Evolutionary conservation across 2,888 invertebrate species (phyloP).

Genomic region (Gibbula magus): DNA sequence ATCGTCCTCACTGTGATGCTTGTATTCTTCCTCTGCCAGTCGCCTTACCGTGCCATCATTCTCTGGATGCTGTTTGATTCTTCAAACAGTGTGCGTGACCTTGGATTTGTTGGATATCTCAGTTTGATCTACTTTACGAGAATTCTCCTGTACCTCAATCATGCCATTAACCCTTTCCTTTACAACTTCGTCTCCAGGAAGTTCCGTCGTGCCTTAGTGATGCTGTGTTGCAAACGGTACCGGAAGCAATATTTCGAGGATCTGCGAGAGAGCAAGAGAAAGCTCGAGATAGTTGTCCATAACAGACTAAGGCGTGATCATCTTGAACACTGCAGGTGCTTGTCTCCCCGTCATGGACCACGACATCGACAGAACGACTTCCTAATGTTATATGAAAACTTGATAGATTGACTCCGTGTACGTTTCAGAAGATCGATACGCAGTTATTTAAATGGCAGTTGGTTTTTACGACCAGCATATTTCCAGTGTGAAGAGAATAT

Average conservation of each 20-base stretch:
- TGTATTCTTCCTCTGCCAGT: conserved; percentile 28
- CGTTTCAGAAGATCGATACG: no score
- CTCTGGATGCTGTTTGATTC: conserved; percentile 29
- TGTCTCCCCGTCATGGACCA: background rate
- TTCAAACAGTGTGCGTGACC: background rate
- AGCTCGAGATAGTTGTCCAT: background rate
- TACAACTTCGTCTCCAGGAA: conserved; percentile 29
- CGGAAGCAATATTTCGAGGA: background rate
- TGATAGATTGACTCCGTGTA: background rate
- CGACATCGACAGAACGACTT: conserved; percentile 45
- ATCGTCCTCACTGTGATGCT: conserved; percentile 21
- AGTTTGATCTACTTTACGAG: conserved; percentile 23
- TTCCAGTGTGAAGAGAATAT: no score
- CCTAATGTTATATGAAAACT: conserved; percentile 42
- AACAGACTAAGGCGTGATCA: background rate
- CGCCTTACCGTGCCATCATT: conserved; percentile 27
- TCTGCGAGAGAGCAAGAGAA: background rate
- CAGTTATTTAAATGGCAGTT: no score
- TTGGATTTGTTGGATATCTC: conserved; percentile 27
- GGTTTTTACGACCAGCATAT: no score
- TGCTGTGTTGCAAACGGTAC: conserved; percentile 1
- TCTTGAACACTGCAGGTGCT: background rate
- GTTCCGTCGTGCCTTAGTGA: conserved; percentile 23
- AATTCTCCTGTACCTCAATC: conserved; percentile 28
- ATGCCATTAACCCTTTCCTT: conserved; percentile 30